These are phyloP conservation scores for Anorthoa munda DNA, from an alignment of 2,888 invertebrate genomes.

Conservation along the genomic window DNA sequence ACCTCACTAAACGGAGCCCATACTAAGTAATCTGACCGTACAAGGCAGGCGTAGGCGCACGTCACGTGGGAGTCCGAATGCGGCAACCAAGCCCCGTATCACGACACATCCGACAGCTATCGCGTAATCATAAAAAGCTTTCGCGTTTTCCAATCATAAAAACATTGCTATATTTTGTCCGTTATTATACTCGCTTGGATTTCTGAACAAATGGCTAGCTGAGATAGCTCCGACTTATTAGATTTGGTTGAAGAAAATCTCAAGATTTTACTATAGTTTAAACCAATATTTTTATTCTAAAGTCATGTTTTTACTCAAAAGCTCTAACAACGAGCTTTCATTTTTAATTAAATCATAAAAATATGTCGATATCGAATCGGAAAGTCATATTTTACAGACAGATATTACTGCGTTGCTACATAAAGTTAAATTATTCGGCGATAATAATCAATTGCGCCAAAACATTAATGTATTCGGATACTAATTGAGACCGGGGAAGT, in stretches of 20 bases:
- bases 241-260: conserved; percentile 7
- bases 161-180: conserved; percentile 5
- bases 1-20: conserved; percentile 67
- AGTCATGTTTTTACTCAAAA: background rate
- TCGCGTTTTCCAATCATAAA: conserved; percentile 45
- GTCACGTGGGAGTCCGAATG: conserved; percentile 73
- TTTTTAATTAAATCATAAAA: background rate
- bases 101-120: conserved; percentile 63
- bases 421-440: conserved; percentile 31
- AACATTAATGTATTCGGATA: conserved; percentile 50
- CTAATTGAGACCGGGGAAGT: conserved; percentile 56
- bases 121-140: conserved; percentile 53
- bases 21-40: conserved; percentile 76
- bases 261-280: conserved; percentile 6
- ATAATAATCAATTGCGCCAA: conserved; percentile 58
- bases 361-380: background rate
- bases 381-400: conserved; percentile 6
- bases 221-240: background rate
- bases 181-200: background rate
- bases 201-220: background rate
- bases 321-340: background rate
- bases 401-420: background rate
- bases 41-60: conserved; percentile 76
- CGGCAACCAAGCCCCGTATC: conserved; percentile 69
- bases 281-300: background rate